Percentiles rank a stretch among this genome's conserved stretches.
phyloP scores from a whole-genome alignment of 2,113 vertebrate genomes.

The Neodon shergylaensis region DNA sequence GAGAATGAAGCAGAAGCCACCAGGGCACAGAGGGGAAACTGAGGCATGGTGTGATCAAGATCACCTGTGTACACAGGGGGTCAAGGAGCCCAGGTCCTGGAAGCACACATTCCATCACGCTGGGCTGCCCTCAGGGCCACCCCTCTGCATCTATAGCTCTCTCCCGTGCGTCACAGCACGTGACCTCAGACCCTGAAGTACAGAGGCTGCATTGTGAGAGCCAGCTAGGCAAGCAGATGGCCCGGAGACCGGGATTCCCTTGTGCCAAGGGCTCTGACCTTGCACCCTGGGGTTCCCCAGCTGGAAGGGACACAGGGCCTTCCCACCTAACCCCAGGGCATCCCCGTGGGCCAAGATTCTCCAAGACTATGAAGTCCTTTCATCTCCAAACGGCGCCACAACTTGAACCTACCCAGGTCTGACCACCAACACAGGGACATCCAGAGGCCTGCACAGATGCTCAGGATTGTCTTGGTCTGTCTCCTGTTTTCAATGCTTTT shows the following conservation, averaged over 20 bases:
- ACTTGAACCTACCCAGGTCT: background rate
- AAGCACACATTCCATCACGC: no score
- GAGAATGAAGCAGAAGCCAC: background rate
- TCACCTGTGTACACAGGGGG: background rate
- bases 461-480: background rate
- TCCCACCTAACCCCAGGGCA: background rate
- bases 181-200: background rate
- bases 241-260: background rate
- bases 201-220: background rate
- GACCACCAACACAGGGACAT: background rate
- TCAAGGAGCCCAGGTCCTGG: no score
- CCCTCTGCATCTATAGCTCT: background rate
- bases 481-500: no score
- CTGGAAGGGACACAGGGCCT: background rate
- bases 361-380: background rate
- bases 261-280: background rate
- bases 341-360: background rate
- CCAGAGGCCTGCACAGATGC: rapidly evolving
- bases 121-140: no score
- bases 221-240: conserved; percentile 43
- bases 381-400: no score
- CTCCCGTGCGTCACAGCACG: background rate
- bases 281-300: background rate
- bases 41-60: background rate
- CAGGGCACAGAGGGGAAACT: background rate